phyloP scores from a whole-genome alignment of 2,113 vertebrate genomes.

The Neogobius melanostomus region DNA sequence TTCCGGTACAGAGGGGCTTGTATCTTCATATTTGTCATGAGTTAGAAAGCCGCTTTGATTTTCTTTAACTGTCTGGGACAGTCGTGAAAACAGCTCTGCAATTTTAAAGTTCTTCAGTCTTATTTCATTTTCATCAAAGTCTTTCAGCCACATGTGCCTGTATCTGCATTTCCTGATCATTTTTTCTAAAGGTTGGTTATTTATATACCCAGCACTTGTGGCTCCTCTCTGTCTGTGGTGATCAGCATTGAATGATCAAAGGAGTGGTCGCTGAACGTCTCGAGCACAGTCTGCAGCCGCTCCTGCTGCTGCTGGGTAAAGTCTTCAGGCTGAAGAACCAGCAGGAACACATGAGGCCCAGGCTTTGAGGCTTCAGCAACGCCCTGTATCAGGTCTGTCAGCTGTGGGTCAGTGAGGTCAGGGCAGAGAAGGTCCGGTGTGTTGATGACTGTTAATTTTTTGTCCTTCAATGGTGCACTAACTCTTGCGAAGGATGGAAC shows the following conservation, averaged over 20 bases:
- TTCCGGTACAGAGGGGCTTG: background rate
- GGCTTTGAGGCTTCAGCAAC: conserved; percentile 25
- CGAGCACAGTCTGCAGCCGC: conserved; percentile 14
- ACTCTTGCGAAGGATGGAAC: fast-evolving
- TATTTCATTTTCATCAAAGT: background rate
- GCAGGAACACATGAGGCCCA: conserved; percentile 56
- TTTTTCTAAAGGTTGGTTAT: background rate
- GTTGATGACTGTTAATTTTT: conserved; percentile 18
- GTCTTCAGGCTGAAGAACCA: conserved; percentile 43
- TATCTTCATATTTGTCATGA: background rate
- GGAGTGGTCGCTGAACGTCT: background rate
- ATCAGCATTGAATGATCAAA: conserved; percentile 35
- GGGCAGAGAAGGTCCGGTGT: conserved; percentile 8
- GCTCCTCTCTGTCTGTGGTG: background rate
- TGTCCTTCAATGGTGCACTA: fast-evolving
- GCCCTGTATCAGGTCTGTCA: background rate
- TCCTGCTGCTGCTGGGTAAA: conserved; percentile 29
- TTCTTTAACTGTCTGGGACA: conserved; percentile 1
- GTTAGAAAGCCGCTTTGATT: background rate
- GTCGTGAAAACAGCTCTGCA: conserved; percentile 2
- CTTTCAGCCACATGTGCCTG: background rate
- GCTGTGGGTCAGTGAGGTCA: background rate
- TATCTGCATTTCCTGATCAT: conserved; percentile 5
- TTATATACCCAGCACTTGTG: background rate
- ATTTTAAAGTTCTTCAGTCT: background rate